These are phyloP conservation scores for Calephelis nemesis DNA, from an alignment of 1,140 invertebrate species.

Conservation along the genomic window DNA sequence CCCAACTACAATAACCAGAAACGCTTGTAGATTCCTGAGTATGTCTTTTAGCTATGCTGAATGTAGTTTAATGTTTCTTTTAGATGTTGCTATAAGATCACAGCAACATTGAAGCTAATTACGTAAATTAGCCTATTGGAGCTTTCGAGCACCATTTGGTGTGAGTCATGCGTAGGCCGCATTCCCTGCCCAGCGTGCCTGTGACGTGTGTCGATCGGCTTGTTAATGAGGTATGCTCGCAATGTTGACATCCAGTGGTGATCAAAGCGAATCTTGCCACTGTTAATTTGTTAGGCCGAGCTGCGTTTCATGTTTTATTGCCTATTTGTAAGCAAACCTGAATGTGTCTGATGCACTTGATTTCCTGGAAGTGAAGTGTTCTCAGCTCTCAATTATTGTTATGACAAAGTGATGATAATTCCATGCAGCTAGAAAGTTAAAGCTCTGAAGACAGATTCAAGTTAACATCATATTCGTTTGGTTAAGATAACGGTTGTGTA, in stretches of 20 bases:
- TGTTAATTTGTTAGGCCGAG: constrained; percentile 48
- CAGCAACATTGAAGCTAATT: constrained; percentile 8
- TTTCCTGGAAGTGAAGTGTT: constrained; percentile 9
- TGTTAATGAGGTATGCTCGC: constrained; percentile 58
- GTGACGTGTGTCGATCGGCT: constrained; percentile 54
- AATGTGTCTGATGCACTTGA: constrained; percentile 16
- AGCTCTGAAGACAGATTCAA: too few relatives aligned
- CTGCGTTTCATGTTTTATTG: constrained; percentile 25
- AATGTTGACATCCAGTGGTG: constrained; percentile 52
- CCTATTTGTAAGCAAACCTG: constrained; percentile 50
- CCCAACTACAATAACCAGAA: too few relatives aligned
- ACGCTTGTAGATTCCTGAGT: too few relatives aligned
- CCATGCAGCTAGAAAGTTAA: too few relatives aligned
- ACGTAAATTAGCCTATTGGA: constrained; percentile 7
- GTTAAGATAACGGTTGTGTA: too few relatives aligned
- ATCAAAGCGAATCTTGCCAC: constrained; percentile 46
- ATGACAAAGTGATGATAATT: too few relatives aligned
- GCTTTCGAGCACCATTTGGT: constrained; percentile 8
- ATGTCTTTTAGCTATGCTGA: too few relatives aligned
- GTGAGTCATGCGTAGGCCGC: constrained; percentile 11
- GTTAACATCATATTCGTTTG: too few relatives aligned
- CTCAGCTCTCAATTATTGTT: too few relatives aligned
- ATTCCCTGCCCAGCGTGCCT: constrained; percentile 15
- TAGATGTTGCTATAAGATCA: not conserved
- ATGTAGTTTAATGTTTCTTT: too few relatives aligned